A percentile compares a stretch with the other conserved stretches of the same genome.
phyloP scores from a whole-genome alignment of 2,113 vertebrate genomes.

The Datnioides undecimradiatus region DNA sequence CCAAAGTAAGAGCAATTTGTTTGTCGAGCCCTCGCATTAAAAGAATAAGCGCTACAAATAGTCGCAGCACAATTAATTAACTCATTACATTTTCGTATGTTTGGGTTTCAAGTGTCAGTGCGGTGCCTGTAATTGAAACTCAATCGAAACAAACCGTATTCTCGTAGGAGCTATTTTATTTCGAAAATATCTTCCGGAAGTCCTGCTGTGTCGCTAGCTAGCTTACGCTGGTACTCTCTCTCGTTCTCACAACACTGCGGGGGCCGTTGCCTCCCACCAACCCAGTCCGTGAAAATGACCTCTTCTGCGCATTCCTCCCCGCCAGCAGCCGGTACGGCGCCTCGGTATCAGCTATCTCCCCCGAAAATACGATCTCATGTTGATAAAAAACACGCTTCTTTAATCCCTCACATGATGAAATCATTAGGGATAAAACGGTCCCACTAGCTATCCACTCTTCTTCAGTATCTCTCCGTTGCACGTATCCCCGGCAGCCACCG shows the following conservation, averaged over 20 bases:
- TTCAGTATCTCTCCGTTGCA: constrained; percentile 46
- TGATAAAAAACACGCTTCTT: background rate
- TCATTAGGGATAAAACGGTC: constrained; percentile 32
- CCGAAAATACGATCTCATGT: constrained; percentile 1
- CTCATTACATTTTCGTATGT: fast-evolving
- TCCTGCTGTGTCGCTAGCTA: constrained; percentile 7
- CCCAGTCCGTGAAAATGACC: constrained; percentile 36
- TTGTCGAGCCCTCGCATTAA: too few relatives aligned
- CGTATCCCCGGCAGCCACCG: constrained; percentile 77
- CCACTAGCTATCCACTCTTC: constrained; percentile 45
- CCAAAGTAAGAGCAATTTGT: constrained; percentile 17
- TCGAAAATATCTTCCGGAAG: constrained; percentile 54
- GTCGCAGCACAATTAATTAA: fast-evolving
- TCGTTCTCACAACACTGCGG: constrained; percentile 32
- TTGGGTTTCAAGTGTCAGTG: fast-evolving
- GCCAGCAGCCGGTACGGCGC: constrained; percentile 13
- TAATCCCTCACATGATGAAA: constrained; percentile 48
- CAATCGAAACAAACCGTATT: fast-evolving
- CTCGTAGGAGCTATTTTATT: background rate
- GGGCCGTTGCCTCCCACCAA: constrained; percentile 59
- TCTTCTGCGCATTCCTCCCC: constrained; percentile 29
- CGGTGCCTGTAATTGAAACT: fast-evolving
- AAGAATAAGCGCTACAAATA: fast-evolving
- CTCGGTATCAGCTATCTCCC: constrained; percentile 17
- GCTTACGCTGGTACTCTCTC: background rate